A percentile compares a stretch with the other conserved stretches of the same genome.
Evolutionary conservation across 2,113 vertebrate genomes (phyloP).

Genomic region (Gorilla gorilla): DNA sequence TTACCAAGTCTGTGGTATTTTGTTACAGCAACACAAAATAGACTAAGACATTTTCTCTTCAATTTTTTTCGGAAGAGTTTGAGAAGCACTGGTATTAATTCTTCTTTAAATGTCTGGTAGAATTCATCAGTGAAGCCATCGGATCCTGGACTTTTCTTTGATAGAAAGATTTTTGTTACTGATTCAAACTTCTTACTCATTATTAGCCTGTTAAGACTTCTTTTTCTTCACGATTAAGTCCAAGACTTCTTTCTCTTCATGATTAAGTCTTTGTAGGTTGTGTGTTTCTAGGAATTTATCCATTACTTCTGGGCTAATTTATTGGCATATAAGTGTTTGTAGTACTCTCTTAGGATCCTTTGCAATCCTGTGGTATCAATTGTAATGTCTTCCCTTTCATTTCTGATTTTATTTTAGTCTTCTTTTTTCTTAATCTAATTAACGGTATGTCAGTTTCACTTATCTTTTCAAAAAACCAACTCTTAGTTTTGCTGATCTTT

Average conservation of each 20-base stretch:
- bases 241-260: neutral
- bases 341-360: neutral
- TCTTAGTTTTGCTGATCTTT: neutral
- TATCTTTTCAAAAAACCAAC: neutral
- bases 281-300: neutral
- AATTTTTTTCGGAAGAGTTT: neutral
- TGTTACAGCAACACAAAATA: too few relatives aligned
- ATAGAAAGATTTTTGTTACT: neutral
- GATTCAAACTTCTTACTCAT: neutral
- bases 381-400: too few relatives aligned
- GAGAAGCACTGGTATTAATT: neutral
- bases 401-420: neutral
- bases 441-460: neutral
- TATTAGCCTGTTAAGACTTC: neutral
- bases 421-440: neutral
- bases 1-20: too few relatives aligned
- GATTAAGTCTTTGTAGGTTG: neutral
- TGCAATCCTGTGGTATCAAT: too few relatives aligned
- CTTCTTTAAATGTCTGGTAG: neutral
- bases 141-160: neutral
- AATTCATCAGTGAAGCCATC: neutral
- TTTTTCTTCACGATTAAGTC: neutral
- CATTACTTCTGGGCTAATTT: neutral
- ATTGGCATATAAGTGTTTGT: neutral
- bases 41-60: too few relatives aligned